A percentile compares a stretch with the other conserved stretches of the same genome.
These are phyloP conservation scores for Heliothis subflexa DNA, from an alignment of 1,140 invertebrate genomes.

Conservation along the genomic window DNA sequence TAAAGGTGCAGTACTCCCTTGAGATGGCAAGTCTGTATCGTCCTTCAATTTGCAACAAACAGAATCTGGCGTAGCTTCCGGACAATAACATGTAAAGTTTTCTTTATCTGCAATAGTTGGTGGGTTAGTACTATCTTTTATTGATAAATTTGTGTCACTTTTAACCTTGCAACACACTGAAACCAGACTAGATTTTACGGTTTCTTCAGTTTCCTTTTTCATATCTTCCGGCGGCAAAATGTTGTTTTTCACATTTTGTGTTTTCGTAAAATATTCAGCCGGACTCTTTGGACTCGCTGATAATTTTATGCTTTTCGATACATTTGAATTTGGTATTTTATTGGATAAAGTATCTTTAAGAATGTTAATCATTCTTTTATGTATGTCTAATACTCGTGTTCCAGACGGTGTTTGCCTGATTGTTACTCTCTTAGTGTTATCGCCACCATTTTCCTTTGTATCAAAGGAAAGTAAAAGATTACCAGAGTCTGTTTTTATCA, in stretches of 20 bases:
- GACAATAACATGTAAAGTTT: neutral
- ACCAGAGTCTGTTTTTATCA: slow-evolving; percentile 57
- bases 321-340: slow-evolving; percentile 20
- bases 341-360: slow-evolving; percentile 45
- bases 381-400: slow-evolving; percentile 55
- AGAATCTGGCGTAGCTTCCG: too few species aligned
- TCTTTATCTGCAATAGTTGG: neutral
- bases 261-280: too few species aligned
- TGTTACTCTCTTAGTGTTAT: slow-evolving; percentile 49
- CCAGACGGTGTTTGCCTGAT: slow-evolving; percentile 58
- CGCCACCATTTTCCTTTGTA: slow-evolving; percentile 27
- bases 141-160: neutral
- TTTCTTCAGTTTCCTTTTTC: neutral
- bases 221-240: neutral
- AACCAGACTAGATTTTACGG: neutral
- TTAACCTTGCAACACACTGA: neutral
- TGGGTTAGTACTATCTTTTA: neutral
- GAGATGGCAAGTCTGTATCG: too few species aligned
- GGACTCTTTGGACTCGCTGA: neutral
- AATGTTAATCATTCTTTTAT: slow-evolving; percentile 51
- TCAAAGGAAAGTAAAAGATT: slow-evolving; percentile 53
- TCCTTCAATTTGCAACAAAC: too few species aligned
- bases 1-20: too few species aligned
- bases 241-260: neutral
- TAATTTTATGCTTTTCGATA: slow-evolving; percentile 2